Evolutionary conservation across 2,888 invertebrate species (phyloP).

Genomic region (Sepioteuthis lessoniana): DNA sequence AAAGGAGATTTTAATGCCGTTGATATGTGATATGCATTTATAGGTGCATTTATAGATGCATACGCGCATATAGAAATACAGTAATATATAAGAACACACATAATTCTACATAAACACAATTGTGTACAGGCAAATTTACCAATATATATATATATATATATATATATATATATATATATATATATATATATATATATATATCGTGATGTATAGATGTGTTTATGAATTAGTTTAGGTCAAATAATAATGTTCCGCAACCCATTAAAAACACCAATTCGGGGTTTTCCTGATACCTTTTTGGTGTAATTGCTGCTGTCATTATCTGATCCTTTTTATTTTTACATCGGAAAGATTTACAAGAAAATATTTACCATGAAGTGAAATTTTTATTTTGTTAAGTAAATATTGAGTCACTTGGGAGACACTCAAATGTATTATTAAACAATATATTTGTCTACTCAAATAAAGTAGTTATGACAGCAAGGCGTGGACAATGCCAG

Average conservation of each 20-base stretch:
- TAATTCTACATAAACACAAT: not conserved
- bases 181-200: not conserved
- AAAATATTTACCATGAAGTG: not conserved
- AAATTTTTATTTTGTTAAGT: not conserved
- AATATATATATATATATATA: not conserved
- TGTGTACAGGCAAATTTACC: not conserved
- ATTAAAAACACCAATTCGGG: not conserved
- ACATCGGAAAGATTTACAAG: not conserved
- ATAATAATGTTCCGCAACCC: not conserved
- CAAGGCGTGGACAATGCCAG: too few relatives aligned
- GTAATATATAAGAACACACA: not conserved
- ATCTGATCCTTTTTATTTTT: not conserved
- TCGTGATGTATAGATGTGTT: not conserved
- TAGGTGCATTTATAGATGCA: not conserved
- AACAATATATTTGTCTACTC: not conserved
- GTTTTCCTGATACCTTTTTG: not conserved
- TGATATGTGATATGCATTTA: not conserved
- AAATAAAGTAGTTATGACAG: not conserved
- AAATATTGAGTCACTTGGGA: not conserved
- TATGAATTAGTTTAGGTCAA: not conserved
- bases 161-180: not conserved
- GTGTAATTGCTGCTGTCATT: not conserved
- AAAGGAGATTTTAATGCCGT: not conserved
- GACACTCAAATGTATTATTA: not conserved
- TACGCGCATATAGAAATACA: not conserved